These are phyloP conservation scores for Cataglyphis altisquamis DNA, from an alignment of 2,888 invertebrate species.

Conservation along the genomic window DNA sequence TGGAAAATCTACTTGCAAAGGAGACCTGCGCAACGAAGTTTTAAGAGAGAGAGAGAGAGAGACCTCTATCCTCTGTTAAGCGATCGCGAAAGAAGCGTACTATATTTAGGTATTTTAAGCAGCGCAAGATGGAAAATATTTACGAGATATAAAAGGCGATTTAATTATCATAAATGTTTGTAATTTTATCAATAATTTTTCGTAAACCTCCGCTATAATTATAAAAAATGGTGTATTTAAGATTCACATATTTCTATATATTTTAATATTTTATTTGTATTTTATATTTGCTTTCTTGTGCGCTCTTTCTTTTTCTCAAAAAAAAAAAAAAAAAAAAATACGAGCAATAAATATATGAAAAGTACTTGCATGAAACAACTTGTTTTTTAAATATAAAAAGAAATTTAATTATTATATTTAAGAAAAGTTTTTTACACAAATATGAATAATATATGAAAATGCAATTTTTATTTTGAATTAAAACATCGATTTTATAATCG, in stretches of 20 bases:
- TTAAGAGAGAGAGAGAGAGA: neutral
- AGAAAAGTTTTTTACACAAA: neutral
- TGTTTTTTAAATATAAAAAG: neutral
- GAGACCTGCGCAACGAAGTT: constrained; percentile 4
- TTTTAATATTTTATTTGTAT: neutral
- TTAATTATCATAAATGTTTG: neutral
- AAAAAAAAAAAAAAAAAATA: neutral
- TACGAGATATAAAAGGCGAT: neutral
- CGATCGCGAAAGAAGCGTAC: constrained; percentile 21
- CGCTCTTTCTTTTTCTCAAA: neutral
- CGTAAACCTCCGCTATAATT: neutral
- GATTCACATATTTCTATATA: neutral
- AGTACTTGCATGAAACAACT: neutral
- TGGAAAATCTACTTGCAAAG: neutral
- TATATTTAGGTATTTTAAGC: neutral
- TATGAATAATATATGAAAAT: neutral
- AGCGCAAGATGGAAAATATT: neutral
- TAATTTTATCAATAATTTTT: neutral
- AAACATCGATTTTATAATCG: neutral
- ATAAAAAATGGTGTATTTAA: neutral
- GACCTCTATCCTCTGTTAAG: neutral
- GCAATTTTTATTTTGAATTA: neutral
- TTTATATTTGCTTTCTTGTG: neutral
- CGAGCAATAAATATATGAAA: neutral
- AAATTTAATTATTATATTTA: neutral